Conservation (phyloP, 2,888 invertebrate genomes). For the Acleris holmiana region DNA sequence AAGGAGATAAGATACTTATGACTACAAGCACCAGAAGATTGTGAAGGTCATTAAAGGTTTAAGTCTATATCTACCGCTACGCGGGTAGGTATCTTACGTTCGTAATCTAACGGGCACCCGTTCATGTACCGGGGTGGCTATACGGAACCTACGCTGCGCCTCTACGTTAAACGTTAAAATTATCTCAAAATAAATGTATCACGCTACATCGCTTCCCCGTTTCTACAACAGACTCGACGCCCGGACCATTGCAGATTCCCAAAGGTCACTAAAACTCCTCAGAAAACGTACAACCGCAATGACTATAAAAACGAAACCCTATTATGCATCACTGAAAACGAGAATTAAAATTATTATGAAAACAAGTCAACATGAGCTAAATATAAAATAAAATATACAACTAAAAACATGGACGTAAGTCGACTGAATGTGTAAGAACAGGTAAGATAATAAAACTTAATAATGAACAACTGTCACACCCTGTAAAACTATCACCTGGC, state of each 20-base stretch:
- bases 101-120: conserved; percentile 23
- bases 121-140: conserved; percentile 13
- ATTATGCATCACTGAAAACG: conserved; percentile 77
- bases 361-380: conserved; percentile 75
- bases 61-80: conserved; percentile 46
- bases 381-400: conserved; percentile 80
- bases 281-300: conserved; percentile 58
- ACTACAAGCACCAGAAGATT: conserved; percentile 81
- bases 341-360: conserved; percentile 79
- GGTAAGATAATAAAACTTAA: conserved; percentile 64
- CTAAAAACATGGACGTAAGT: conserved; percentile 82
- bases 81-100: conserved; percentile 13
- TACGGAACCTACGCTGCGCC: conserved; percentile 21
- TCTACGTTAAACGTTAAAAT: conserved; percentile 28
- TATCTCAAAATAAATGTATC: conserved; percentile 24
- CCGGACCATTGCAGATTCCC: conserved; percentile 81
- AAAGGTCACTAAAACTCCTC: conserved; percentile 63
- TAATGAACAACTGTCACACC: conserved; percentile 72
- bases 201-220: conserved; percentile 16
- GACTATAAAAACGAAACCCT: conserved; percentile 66
- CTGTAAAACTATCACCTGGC: conserved; percentile 72
- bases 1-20: conserved; percentile 69
- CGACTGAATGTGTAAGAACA: conserved; percentile 76
- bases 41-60: conserved; percentile 59
- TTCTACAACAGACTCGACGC: conserved; percentile 44